phyloP scores from a whole-genome alignment of 2,888 invertebrate species.

The Leptinotarsa peninsularis region DNA sequence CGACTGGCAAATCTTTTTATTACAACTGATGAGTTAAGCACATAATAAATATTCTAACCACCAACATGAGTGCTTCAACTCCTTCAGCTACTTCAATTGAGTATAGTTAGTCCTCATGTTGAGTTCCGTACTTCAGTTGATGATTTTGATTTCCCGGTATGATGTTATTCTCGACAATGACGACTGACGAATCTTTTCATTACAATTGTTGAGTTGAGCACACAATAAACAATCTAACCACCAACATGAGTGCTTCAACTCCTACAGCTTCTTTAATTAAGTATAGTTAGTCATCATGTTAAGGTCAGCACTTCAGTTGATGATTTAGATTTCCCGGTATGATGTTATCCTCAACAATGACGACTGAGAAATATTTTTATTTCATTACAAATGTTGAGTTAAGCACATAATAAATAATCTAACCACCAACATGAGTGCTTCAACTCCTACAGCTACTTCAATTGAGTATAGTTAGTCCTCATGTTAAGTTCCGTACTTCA shows the following conservation, averaged over 20 bases:
- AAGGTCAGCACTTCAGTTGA: conserved; percentile 48
- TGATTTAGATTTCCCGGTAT: conserved; percentile 37
- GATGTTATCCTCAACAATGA: not conserved
- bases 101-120: conserved; percentile 40
- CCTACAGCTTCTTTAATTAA: conserved; percentile 41
- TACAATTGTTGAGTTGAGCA: conserved; percentile 1
- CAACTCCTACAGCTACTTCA: conserved; percentile 39
- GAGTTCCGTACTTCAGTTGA: conserved; percentile 47
- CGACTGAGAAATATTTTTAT: not conserved
- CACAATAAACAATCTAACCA: conserved; percentile 13
- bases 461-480: conserved; percentile 45
- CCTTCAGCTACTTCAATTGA: conserved; percentile 43
- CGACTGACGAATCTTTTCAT: not conserved
- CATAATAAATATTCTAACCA: conserved; percentile 10
- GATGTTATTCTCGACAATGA: not conserved
- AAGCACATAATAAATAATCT: conserved; percentile 14
- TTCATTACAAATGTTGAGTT: conserved; percentile 4
- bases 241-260: conserved; percentile 18
- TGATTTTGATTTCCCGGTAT: conserved; percentile 40
- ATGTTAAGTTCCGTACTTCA: conserved; percentile 49
- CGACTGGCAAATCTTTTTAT: conserved; percentile 1
- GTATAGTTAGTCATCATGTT: conserved; percentile 46
- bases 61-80: conserved; percentile 20
- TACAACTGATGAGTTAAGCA: conserved; percentile 8
- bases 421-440: conserved; percentile 9